Percentiles rank a stretch among this genome's conserved stretches.
These are phyloP conservation scores for Nemurella pictetii DNA, from an alignment of 2,888 invertebrate genomes.

Conservation along the genomic window DNA sequence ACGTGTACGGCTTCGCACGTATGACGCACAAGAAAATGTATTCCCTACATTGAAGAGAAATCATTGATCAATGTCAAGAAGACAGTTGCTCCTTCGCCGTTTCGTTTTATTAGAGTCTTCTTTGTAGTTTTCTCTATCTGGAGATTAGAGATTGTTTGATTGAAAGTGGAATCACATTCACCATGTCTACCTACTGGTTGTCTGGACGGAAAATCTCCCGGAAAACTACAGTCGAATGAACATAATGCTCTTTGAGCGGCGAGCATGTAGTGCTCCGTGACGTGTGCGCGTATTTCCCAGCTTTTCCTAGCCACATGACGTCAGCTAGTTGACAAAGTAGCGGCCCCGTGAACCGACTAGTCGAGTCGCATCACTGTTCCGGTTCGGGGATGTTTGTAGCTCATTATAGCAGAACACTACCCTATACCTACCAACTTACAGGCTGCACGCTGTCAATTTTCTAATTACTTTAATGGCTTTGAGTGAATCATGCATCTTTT, in stretches of 20 bases:
- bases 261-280: background rate
- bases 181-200: background rate
- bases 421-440: no score
- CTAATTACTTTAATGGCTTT: background rate
- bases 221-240: background rate
- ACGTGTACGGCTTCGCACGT: background rate
- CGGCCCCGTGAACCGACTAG: background rate
- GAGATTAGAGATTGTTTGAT: background rate
- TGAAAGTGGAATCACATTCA: background rate
- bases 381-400: background rate
- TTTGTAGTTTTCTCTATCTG: background rate
- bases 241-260: background rate
- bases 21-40: no score
- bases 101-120: background rate
- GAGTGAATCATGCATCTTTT: background rate
- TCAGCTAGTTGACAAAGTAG: background rate
- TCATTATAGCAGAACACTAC: background rate
- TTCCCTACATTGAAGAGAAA: no score
- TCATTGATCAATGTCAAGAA: background rate
- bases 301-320: no score
- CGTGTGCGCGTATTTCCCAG: background rate
- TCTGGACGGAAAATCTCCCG: background rate
- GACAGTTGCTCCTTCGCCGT: background rate
- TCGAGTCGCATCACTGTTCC: background rate
- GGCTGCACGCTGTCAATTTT: background rate